Base-by-base conservation (phyloP, 2,888 invertebrate species). In the Esperia sulphurella region DNA sequence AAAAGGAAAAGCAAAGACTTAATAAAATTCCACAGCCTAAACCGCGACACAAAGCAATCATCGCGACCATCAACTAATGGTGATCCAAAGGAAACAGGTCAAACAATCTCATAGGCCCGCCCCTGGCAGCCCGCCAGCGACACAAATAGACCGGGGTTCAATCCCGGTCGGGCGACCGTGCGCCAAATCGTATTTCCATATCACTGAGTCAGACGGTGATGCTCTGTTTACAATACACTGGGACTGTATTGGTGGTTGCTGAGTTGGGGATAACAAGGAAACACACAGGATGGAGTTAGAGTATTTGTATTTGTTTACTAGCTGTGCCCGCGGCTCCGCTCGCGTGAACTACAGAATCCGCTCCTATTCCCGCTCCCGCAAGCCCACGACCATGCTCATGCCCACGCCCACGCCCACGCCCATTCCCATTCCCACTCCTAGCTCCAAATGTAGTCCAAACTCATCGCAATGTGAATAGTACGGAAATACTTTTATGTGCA, bases 131-230 rank as follows among this genome's bases (percentile, higher is more conserved):
- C 50, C 51, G 84, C 85, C 83, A 85, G 61, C 57, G 55, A 62
- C 73, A 61, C 68, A 79, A 82, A 86, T 87, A 87, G 80, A 63
- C 61, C 63, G 65, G 83, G 77, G 85, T 83, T 85, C 85, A 83
- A 73, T 71, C 79, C 78, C 83, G 75, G 83, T 70, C 75, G 71
- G 66, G 60, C 56, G 21, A 21, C 21, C 21, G 21, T 5, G 63
- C 78, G 79, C 77, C 76, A 80, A 82, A 76, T 75, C 65, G 75
- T 81, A 81, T 83, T 79, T 75, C 71, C 71, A 79, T 70, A 65
- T 53, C 57, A 46, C 65, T 86, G 86, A 86, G 63, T 84, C 84
- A 82, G 12, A 1, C 30, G n/a, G 10, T 35, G n/a, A n/a, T n/a
- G 35, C n/a, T 35, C 56, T 53, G 51, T 59, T 64, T 63, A 59